Conservation (phyloP, 2,888 invertebrate species). For the Drosophila incognita region DNA sequence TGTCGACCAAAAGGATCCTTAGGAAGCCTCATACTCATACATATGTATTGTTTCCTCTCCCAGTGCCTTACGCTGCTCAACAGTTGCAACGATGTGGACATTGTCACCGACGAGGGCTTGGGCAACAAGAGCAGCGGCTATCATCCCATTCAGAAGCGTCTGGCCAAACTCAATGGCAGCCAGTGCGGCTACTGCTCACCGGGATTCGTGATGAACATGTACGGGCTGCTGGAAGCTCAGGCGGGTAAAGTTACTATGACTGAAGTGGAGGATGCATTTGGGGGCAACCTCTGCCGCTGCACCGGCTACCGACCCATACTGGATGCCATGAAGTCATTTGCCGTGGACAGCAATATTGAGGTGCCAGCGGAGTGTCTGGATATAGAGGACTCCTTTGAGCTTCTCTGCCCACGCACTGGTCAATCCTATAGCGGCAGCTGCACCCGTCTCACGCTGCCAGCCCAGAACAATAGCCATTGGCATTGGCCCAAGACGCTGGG, state of each 20-base stretch:
- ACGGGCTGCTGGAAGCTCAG: slow-evolving; percentile 86
- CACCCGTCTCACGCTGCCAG: slow-evolving; percentile 17
- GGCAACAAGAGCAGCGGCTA: slow-evolving; percentile 89
- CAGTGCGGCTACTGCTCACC: slow-evolving; percentile 93
- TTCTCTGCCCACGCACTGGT: slow-evolving; percentile 75
- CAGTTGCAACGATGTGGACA: slow-evolving; percentile 88
- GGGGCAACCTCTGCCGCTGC: slow-evolving; percentile 92
- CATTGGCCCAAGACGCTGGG: slow-evolving; percentile 74
- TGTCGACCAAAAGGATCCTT: neutral
- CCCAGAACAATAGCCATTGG: slow-evolving; percentile 64
- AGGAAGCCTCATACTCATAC: neutral
- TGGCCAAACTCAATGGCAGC: slow-evolving; percentile 89
- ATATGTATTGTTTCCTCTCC: slow-evolving; percentile 16
- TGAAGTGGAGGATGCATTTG: slow-evolving; percentile 91
- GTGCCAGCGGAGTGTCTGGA: slow-evolving; percentile 85
- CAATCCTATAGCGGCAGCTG: slow-evolving; percentile 82
- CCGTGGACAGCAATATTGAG: slow-evolving; percentile 86
- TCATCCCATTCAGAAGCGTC: slow-evolving; percentile 88
- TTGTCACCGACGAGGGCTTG: slow-evolving; percentile 90
- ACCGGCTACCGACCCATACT: slow-evolving; percentile 92
- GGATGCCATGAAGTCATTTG: slow-evolving; percentile 92
- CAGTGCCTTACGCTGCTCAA: slow-evolving; percentile 89
- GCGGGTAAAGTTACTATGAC: slow-evolving; percentile 86
- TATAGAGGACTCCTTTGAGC: slow-evolving; percentile 82
- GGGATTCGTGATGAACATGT: slow-evolving; percentile 92